Conservation (phyloP, 1,140 invertebrate genomes). For the Aphaenogaster floridana region DNA sequence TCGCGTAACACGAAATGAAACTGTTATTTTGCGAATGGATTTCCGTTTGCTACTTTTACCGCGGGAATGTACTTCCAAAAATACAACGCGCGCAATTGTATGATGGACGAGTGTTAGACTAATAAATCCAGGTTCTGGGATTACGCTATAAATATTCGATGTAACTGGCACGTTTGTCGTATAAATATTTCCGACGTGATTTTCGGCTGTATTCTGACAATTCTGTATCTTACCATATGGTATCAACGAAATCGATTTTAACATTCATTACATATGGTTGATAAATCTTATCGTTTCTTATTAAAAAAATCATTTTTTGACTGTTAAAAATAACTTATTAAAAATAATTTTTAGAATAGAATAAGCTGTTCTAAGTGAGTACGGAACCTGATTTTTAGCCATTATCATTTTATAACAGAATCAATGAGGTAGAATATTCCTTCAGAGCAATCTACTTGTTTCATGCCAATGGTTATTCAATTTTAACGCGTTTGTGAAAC, state of each 20-base stretch:
- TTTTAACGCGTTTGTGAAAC: constrained; percentile 56
- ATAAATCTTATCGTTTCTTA: background rate
- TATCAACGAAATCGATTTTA: constrained; percentile 12
- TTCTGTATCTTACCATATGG: background rate
- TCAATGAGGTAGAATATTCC: constrained; percentile 48
- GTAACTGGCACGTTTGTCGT: background rate
- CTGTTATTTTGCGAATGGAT: constrained; percentile 39
- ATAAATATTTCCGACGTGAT: constrained; percentile 51
- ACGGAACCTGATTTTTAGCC: constrained; percentile 34
- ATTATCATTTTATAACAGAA: constrained; percentile 67
- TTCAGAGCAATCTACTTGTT: constrained; percentile 29
- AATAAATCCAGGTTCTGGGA: constrained; percentile 44
- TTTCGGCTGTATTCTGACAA: background rate
- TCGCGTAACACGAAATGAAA: constrained; percentile 43
- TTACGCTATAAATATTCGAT: constrained; percentile 45
- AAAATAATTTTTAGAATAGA: background rate
- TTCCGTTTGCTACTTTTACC: constrained; percentile 22
- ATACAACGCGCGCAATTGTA: constrained; percentile 16
- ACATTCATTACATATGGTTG: background rate
- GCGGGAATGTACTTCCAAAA: constrained; percentile 31
- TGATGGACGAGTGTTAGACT: constrained; percentile 38
- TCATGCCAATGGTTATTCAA: constrained; percentile 58
- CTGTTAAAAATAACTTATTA: background rate
- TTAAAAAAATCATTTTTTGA: background rate
- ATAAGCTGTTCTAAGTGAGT: constrained; percentile 55